Conservation (phyloP, 1,140 invertebrate genomes). For the Caenorhabditis latens region DNA sequence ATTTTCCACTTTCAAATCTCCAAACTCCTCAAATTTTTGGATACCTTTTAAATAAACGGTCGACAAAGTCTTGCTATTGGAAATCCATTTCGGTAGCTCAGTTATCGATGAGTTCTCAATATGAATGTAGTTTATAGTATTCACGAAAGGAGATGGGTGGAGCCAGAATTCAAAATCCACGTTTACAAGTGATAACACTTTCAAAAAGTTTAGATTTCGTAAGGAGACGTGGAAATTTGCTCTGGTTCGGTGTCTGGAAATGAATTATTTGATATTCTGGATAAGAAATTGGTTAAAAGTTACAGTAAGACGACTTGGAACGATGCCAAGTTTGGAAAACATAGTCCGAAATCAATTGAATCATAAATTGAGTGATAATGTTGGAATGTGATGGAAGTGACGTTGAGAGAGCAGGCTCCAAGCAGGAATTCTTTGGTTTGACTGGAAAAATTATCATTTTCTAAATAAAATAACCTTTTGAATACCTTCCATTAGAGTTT, state of each 20-base stretch:
- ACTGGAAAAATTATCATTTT: background rate
- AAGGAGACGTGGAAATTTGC: slow-evolving; percentile 11
- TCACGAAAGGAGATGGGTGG: slow-evolving; percentile 1
- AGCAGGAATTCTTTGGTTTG: slow-evolving; percentile 10
- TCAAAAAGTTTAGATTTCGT: slow-evolving; percentile 21
- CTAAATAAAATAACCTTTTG: background rate
- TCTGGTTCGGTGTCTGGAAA: background rate
- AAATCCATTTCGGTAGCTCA: slow-evolving; percentile 56
- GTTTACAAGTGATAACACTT: background rate
- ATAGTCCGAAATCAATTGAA: slow-evolving; percentile 52
- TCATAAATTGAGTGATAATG: slow-evolving; percentile 5
- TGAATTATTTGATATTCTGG: too few relatives aligned
- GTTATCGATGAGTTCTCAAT: slow-evolving; percentile 54
- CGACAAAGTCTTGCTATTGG: background rate
- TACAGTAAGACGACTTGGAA: slow-evolving; percentile 37
- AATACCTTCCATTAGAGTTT: slow-evolving; percentile 45
- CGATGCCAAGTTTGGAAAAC: slow-evolving; percentile 46
- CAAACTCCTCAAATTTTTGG: too few relatives aligned
- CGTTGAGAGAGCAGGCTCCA: slow-evolving; percentile 31
- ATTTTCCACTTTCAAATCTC: too few relatives aligned
- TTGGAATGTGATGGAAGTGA: slow-evolving; percentile 42
- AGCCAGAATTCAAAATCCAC: slow-evolving; percentile 42
- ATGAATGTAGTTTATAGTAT: slow-evolving; percentile 46
- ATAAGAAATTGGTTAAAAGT: background rate
- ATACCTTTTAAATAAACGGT: slow-evolving; percentile 38